Evolutionary conservation across 37 sponge, comb jelly and placozoan genomes (phyloP).

Genomic region (Halisarca cf. caerulea): DNA sequence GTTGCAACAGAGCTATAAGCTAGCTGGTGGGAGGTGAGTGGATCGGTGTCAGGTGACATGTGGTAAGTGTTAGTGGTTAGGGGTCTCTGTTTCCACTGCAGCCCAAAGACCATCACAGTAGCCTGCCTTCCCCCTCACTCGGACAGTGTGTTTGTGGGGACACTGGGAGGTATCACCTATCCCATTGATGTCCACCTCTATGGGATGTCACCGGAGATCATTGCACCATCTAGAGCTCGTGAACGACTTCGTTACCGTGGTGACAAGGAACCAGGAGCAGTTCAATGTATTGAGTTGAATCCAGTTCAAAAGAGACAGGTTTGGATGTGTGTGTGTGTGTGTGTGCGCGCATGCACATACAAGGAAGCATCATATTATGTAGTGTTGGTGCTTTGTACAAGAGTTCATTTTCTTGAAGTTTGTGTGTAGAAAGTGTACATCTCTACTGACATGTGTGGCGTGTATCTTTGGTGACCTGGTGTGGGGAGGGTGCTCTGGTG

Average conservation of each 20-base stretch:
- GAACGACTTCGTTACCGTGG: constrained; percentile 60
- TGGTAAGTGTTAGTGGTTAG: neutral
- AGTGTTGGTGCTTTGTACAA: no score
- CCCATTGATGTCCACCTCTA: constrained; percentile 79
- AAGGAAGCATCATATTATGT: no score
- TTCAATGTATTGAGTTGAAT: constrained; percentile 64
- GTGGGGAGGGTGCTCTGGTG: no score
- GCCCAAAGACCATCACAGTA: constrained; percentile 77
- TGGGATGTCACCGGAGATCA: constrained; percentile 84
- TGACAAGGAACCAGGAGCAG: constrained; percentile 75
- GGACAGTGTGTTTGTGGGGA: constrained; percentile 80
- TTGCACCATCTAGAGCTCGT: constrained; percentile 76
- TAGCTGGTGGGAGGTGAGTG: constrained; percentile 75
- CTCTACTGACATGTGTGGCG: no score
- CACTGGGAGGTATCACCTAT: constrained; percentile 78
- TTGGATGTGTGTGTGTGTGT: no score
- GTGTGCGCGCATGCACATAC: no score
- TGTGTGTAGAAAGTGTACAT: no score
- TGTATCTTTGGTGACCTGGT: no score
- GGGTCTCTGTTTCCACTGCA: constrained; percentile 20
- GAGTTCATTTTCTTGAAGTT: no score
- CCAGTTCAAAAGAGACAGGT: constrained; percentile 80
- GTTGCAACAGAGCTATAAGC: constrained; percentile 61
- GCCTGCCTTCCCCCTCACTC: constrained; percentile 67
- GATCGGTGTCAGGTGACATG: no score